Conservation (phyloP, 1,140 invertebrate species). For the Aphis craccivora region DNA sequence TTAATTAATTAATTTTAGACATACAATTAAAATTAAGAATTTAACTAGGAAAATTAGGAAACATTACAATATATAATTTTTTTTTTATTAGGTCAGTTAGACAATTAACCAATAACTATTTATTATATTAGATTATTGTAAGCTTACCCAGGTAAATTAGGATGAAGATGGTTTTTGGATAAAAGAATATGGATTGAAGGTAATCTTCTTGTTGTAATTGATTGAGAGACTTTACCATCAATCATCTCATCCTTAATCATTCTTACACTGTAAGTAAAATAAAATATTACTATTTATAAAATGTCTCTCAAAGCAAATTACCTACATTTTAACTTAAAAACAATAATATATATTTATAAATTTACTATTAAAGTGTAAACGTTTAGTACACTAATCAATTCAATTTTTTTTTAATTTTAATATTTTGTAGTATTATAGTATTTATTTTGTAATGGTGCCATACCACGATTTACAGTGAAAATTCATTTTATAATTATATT, state of each 20-base stretch:
- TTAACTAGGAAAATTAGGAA: constrained; percentile 35
- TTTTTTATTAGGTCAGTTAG: constrained; percentile 16
- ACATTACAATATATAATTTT: not conserved
- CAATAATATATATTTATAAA: not conserved
- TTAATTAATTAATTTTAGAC: not conserved
- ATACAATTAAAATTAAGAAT: not conserved
- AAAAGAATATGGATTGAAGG: constrained; percentile 80
- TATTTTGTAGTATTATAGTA: not conserved
- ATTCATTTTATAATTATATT: not conserved
- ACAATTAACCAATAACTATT: constrained; percentile 5
- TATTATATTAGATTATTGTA: constrained; percentile 29
- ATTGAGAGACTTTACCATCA: constrained; percentile 42
- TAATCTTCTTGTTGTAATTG: constrained; percentile 69
- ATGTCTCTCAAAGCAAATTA: not conserved
- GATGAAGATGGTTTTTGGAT: constrained; percentile 66
- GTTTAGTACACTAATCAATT: not conserved
- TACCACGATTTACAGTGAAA: not conserved
- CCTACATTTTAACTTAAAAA: not conserved
- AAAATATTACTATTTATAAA: not conserved
- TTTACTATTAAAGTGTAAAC: not conserved
- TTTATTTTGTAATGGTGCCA: constrained; percentile 3
- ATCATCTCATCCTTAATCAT: constrained; percentile 49
- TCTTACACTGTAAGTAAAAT: constrained; percentile 12
- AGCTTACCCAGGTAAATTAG: constrained; percentile 41
- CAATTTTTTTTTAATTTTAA: not conserved